phyloP scores from a whole-genome alignment of 2,797 vertebrate species.

The Taeniopygia guttata region DNA sequence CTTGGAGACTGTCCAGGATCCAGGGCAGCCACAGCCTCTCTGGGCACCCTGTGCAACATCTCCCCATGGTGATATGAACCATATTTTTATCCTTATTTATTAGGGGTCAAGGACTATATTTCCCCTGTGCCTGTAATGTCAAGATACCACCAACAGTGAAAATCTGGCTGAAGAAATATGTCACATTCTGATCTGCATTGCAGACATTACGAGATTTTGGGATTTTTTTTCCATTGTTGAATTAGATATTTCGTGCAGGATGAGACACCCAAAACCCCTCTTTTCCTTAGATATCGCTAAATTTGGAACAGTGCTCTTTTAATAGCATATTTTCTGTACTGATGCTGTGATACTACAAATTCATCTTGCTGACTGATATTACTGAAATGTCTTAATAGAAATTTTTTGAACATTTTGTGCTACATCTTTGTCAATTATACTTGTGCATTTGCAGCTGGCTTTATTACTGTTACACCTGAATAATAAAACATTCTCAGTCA shows the following conservation, averaged over 20 bases:
- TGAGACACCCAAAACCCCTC: fast-evolving
- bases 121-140: not conserved
- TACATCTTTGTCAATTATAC: not conserved
- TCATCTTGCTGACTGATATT: not conserved
- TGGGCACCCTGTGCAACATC: not conserved
- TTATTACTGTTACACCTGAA: not conserved
- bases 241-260: not conserved
- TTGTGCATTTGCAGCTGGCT: not conserved
- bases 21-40: not conserved
- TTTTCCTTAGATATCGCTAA: not conserved
- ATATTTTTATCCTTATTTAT: not conserved
- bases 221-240: not conserved
- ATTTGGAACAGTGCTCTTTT: not conserved
- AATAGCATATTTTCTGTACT: not conserved
- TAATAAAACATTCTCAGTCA: not conserved
- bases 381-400: not conserved
- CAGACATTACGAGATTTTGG: not conserved
- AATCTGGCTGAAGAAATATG: not conserved
- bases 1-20: not conserved
- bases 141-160: not conserved
- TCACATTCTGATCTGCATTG: not conserved
- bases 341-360: not conserved
- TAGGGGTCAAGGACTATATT: fast-evolving
- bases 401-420: not conserved
- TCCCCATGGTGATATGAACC: not conserved